Evolutionary conservation across 2,888 invertebrate species (phyloP), one percentile per base, ranked within the genome.

Genomic region (Pyralis farinalis): DNA sequence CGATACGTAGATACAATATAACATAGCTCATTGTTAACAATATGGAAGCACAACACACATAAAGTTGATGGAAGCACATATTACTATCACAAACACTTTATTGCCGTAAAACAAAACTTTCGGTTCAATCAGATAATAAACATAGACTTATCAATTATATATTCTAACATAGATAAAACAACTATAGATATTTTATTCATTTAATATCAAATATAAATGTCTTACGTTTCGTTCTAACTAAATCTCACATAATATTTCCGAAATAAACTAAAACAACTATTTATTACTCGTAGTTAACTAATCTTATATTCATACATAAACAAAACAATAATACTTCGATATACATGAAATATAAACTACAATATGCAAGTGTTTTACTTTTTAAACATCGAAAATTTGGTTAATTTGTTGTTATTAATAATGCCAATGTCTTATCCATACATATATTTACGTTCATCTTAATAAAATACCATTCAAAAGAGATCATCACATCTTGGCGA

Each of bases 401-500:
- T 16, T 16, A 16, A 16, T 16, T 16, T n/a, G n/a, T n/a, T n/a
- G n/a, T 16, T 16, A 16, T 16, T 31, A 31, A 7, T 12, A 31
- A 7, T 3, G 2, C 31, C 8, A 31, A 31, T 31, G 12, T 12
- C 8, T 2, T 8, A 25, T 8, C 25, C 2, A 25, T 25, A 25
- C 25, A 8, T 25, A 25, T 7, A 6, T 3, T 7, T 12, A 31
- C 29, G 22, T 10, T 22, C 32, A 33, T 16, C 35, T 55, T 49
- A 46, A 57, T 56, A 55, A 55, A 70, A 65, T 72, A 76, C 66
- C 65, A 64, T 71, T 69, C 61, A 49, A 63, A 62, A 67, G 78
- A 78, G 77, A 78, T 77, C 78, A 75, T 55, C 61, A 53, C 57
- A 3, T 16, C 16, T 50, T 42, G 25, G 25, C 25, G 25, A 25